Evolutionary conservation across 2,888 invertebrate species (phyloP), one percentile per base, ranked within the genome.

Genomic region (Frankliniella intonsa): DNA sequence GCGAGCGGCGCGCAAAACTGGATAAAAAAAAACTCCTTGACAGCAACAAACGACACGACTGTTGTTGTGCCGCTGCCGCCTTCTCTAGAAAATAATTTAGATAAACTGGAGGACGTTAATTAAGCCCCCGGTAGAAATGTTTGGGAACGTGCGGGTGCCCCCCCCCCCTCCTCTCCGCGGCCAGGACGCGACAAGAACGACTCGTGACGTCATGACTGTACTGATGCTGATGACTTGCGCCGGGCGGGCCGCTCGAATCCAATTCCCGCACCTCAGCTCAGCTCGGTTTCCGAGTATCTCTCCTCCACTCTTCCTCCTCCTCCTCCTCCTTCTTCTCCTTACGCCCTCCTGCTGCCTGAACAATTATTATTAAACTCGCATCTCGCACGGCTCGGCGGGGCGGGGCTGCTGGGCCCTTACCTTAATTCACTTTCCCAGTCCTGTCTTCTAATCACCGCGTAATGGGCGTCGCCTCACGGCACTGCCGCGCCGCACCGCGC

Each of bases 71-170:
- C 69, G 69, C 69, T n/a, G 69, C 22, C 22, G 9, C 5, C 69
- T 69, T 69, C 69, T n/a, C 69, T 76, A n/a, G 69, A n/a, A 69
- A 69, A 69, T 22, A 69, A 69, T 55, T 55, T 55, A 55, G 55
- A 55, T 55, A 55, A 55, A 55, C 55, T 55, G 55, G 55, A 55
- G 17, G 55, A 55, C 55, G 55, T 55, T 55, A 55, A 55, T 55
- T 55, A 55, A 1, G 11, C 38, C 38, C 38, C 38, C 38, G 38
- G 55, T 55, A 14, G 55, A 55, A 55, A 55, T 55, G 55, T 55
- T 55, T 55, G 55, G 55, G 55, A 55, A 55, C 55, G 55, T 19
- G 55, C 38, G 38, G 38, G 55, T 55, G 55, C 55, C 38, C 38
- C 38, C 38, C 38, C 38, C 38, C 38, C 38, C 38, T 5, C 38